Base-by-base conservation (phyloP, 2,888 invertebrate genomes). In the Sicus ferrugineus region DNA sequence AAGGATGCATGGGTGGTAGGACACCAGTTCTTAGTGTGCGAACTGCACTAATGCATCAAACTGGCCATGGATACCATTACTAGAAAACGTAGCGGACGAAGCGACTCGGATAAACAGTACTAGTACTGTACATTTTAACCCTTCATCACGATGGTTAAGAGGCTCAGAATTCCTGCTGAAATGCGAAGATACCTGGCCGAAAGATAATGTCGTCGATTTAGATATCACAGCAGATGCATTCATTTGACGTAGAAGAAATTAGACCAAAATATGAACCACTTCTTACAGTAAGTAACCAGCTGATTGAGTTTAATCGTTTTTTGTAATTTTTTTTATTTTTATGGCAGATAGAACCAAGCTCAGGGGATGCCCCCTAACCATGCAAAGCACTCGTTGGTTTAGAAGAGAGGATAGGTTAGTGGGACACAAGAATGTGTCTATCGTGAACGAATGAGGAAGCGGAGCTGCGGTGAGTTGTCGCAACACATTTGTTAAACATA, bases 21-120 rank as follows among this genome's bases (percentile, higher is more conserved):
- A n/a, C n/a, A n/a, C n/a, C n/a, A n/a, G n/a, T n/a, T n/a, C n/a
- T n/a, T n/a, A n/a, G n/a, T n/a, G n/a, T n/a, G n/a, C n/a, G n/a
- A n/a, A n/a, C n/a, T 19, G 4, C n/a, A 59, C 59, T 31, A 59
- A 38, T 9, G 9, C 38, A 19, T 59, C 59, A 34, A 59, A 59
- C 38, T 59, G 59, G 59, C 9, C 19, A 46, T 62, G 62, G 46
- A 23, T 62, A 46, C 62, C 62, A 23, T 34, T 46, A 28, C 31
- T 11, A 16, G 46, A 62, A 48, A 62, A 62, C 21, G 62, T 62
- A 42, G 46, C 62, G n/a, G 62, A 62, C 28, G 48, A 62, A 28
- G 48, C 62, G 11, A 62, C 42, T 16, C 23, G 62, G n/a, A 46
- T 19, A 9, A 62, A 62, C 26, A 48, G 11, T 19, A 7, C 11